Conservation (phyloP, 1,140 invertebrate genomes). For the Aplysia californica region DNA sequence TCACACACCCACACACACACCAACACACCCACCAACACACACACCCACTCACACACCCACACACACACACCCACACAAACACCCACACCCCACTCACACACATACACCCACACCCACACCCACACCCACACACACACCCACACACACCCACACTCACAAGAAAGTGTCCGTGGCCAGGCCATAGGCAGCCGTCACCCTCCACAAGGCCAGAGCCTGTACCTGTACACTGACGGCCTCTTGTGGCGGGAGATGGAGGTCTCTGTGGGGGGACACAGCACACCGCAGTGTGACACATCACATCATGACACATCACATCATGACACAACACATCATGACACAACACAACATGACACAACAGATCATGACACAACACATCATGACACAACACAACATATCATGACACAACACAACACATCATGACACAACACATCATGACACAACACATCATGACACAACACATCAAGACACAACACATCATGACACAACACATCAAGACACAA, state of each 20-base stretch:
- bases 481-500: too few species aligned
- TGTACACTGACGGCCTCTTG: constrained; percentile 60
- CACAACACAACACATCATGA: not conserved
- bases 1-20: too few species aligned
- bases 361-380: not conserved
- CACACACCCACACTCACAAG: constrained; percentile 56
- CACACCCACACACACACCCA: not conserved
- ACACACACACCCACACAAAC: not conserved
- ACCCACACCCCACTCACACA: not conserved
- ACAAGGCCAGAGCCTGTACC: constrained; percentile 66
- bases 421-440: too few species aligned
- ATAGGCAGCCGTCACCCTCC: constrained; percentile 68
- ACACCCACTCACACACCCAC: not conserved
- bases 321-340: not conserved
- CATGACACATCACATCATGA: not conserved
- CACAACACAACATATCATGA: not conserved
- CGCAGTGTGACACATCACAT: not conserved
- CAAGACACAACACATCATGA: too few species aligned
- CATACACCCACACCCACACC: not conserved
- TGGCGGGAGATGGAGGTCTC: constrained; percentile 55
- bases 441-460: too few species aligned
- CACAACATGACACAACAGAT: constrained; percentile 24
- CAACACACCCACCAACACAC: not conserved
- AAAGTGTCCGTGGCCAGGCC: constrained; percentile 63
- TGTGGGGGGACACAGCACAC: constrained; percentile 36